Evolutionary conservation across 2,797 vertebrate species (phyloP).

Genomic region (Danio albolineatus): DNA sequence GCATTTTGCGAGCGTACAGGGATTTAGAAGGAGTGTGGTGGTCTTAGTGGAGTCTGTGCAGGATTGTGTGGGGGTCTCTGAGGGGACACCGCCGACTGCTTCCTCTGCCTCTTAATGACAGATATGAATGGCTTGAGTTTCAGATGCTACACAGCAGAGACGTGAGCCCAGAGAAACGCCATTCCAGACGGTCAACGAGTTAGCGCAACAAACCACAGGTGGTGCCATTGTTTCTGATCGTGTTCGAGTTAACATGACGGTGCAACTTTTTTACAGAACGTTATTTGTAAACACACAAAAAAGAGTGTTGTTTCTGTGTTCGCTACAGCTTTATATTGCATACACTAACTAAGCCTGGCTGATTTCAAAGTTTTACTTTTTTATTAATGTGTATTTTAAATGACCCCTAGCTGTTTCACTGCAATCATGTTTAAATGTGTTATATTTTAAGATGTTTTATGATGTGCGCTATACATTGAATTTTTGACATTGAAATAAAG

Average conservation of each 20-base stretch:
- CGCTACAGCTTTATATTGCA: neutral
- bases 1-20: conserved; percentile 48
- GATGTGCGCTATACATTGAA: conserved; percentile 15
- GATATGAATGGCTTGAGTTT: conserved; percentile 54
- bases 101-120: conserved; percentile 52
- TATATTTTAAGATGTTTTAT: conserved; percentile 42
- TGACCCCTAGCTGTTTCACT: conserved; percentile 55
- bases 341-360: conserved; percentile 20
- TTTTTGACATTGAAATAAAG: conserved; percentile 48
- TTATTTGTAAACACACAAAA: neutral
- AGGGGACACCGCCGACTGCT: conserved; percentile 45
- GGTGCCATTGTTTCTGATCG: conserved; percentile 20
- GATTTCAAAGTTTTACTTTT: neutral
- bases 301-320: neutral
- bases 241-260: neutral
- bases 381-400: conserved; percentile 13
- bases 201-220: conserved; percentile 43
- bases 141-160: conserved; percentile 45
- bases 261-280: conserved; percentile 23
- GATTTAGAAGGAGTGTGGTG: conserved; percentile 59
- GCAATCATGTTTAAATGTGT: conserved; percentile 34
- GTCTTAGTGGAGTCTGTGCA: conserved; percentile 56
- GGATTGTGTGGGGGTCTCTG: conserved; percentile 54
- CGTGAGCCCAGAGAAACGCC: conserved; percentile 22
- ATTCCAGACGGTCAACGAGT: conserved; percentile 50